phyloP scores from a whole-genome alignment of 1,140 invertebrate species.

The Drosophila arizonae region DNA sequence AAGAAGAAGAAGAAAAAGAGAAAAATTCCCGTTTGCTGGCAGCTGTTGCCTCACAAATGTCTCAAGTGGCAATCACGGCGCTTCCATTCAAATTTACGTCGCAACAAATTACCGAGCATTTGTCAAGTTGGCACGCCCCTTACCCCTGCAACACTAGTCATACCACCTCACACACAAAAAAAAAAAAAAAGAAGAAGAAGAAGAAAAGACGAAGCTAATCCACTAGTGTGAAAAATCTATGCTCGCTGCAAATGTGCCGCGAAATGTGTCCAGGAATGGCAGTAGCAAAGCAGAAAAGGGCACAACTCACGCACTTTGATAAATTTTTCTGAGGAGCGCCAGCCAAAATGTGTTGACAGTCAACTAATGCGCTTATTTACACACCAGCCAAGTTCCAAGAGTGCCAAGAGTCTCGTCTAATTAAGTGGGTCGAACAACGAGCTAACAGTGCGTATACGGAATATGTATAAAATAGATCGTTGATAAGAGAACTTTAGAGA shows the following conservation, averaged over 20 bases:
- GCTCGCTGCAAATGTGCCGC: conserved; percentile 70
- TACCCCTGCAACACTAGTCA: background rate
- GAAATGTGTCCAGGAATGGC: conserved; percentile 57
- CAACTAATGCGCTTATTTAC: conserved; percentile 51
- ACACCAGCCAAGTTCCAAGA: conserved; percentile 35
- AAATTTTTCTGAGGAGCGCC: conserved; percentile 51
- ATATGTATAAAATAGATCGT: background rate
- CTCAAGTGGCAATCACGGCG: conserved; percentile 82
- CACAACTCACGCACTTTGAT: conserved; percentile 41
- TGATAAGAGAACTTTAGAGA: too few relatives aligned
- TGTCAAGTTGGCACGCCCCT: conserved; percentile 68
- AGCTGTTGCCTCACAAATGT: conserved; percentile 80
- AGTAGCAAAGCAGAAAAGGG: background rate
- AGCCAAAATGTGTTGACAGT: conserved; percentile 63
- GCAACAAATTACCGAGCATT: conserved; percentile 82
- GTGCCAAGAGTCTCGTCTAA: conserved; percentile 15
- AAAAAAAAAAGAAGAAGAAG: background rate
- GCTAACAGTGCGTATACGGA: too few relatives aligned
- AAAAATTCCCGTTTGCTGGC: conserved; percentile 70
- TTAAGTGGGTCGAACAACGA: conserved; percentile 22
- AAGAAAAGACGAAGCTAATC: conserved; percentile 15
- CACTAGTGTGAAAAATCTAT: conserved; percentile 77
- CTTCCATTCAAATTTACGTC: conserved; percentile 82
- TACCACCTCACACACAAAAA: background rate
- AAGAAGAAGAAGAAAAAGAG: background rate